Base-by-base conservation (phyloP, 2,113 vertebrate species). In the Atlantisia rogersi region DNA sequence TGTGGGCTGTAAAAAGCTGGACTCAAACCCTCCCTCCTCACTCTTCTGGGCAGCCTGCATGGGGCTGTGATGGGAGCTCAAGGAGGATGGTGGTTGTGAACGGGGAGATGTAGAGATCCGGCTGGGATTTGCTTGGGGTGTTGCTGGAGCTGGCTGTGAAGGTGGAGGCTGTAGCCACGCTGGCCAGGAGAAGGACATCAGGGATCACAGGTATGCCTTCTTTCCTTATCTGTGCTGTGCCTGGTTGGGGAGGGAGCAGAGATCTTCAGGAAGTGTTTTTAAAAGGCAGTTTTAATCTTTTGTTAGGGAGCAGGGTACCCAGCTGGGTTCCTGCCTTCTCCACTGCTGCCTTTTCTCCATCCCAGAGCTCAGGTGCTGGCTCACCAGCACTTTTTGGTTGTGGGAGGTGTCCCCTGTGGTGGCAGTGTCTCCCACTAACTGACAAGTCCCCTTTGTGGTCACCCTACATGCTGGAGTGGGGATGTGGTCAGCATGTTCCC, bases 161-260 rank as follows among this genome's bases (percentile, higher is more conserved):
- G 65, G 76, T 71, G 94, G 82, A 94, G 76, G 65, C 87, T 48
- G 71, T n/a, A 62, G 48, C 39, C 79, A n/a, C 0, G 11, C 90
- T 88, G 87, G 68, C 79, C 88, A 88, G 88, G 63, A 94, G 75
- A 32, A 94, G 58, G 65, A 96, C 52, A 35, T 17, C 22, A 14
- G 65, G 56, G 35, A 76, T 78, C 53, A 92, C 92, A 96, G 96
- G 96, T 97, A 97, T 64, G 92, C 39, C 25, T 44, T 40, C 63
- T 48, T 90, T 88, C 35, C 14, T 82, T 69, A 6, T 76, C 55
- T 65, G 24, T 81, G 53, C 73, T 84, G 20, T 92, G 75, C 93
- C 78, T 1, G 7, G 42, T 10, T 12, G 1, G 79, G 88, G 55
- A 75, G 86, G 82, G 73, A 84, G 65, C 64, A 64, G 71, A 48